These are phyloP conservation scores for Eumerus sabulonum DNA, from an alignment of 2,888 invertebrate genomes.

Conservation along the genomic window DNA sequence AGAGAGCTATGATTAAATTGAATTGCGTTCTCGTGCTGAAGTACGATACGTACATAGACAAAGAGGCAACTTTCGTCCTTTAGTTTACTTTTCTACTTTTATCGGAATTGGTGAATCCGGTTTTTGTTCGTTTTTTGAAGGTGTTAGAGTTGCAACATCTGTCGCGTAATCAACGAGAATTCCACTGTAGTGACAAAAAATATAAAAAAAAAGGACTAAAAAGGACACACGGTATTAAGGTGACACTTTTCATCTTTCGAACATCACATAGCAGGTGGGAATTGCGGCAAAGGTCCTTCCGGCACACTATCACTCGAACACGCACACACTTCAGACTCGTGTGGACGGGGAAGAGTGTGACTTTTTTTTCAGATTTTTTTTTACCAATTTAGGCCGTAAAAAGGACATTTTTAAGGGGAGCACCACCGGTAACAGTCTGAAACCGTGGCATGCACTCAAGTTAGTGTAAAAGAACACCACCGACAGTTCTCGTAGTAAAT, in stretches of 20 bases:
- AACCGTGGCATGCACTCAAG: neutral
- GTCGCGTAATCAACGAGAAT: constrained; percentile 31
- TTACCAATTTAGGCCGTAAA: constrained; percentile 43
- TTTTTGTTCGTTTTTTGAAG: constrained; percentile 21
- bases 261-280: constrained; percentile 60
- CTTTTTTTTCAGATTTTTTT: constrained; percentile 10
- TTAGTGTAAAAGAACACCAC: constrained; percentile 23
- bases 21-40: constrained; percentile 56
- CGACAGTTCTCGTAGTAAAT: constrained; percentile 60
- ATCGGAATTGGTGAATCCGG: constrained; percentile 1
- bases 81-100: neutral
- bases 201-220: constrained; percentile 22
- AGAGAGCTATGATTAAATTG: constrained; percentile 59
- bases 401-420: constrained; percentile 43
- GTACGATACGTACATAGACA: constrained; percentile 24
- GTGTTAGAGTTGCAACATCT: constrained; percentile 41
- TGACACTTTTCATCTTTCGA: constrained; percentile 51
- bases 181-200: constrained; percentile 19
- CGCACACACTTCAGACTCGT: too few relatives aligned
- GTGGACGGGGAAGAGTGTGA: too few relatives aligned
- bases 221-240: too few relatives aligned
- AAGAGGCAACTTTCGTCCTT: neutral
- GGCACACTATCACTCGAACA: neutral
- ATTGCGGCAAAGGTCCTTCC: constrained; percentile 40
- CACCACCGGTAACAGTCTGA: constrained; percentile 28